Conservation (phyloP, 2,113 vertebrate species). For the Ailuropoda melanoleuca region DNA sequence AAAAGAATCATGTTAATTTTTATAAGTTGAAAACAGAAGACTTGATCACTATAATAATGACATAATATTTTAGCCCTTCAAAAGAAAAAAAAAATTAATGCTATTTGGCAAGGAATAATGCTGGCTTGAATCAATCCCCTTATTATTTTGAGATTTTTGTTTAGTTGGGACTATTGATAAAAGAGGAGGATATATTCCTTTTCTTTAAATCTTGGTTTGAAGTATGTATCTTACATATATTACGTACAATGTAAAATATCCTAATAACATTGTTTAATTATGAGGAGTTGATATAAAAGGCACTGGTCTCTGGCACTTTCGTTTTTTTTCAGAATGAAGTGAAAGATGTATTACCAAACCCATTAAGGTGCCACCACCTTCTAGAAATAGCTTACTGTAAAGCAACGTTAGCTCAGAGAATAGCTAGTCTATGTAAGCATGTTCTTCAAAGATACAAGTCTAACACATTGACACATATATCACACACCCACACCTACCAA, state of each 20-base stretch:
- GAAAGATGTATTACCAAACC: neutral
- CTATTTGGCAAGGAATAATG: neutral
- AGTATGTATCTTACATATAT: neutral
- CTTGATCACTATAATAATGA: neutral
- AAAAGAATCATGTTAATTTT: conserved; percentile 32
- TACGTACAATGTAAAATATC: neutral
- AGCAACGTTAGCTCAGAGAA: conserved; percentile 16
- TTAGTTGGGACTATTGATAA: neutral
- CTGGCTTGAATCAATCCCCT: neutral
- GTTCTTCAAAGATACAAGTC: conserved; percentile 63
- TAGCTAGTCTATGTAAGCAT: neutral
- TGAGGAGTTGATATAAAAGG: neutral
- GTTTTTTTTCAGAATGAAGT: conserved; percentile 36
- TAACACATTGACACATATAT: conserved; percentile 76
- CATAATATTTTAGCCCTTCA: neutral
- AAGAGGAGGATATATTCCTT: neutral
- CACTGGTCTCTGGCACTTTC: neutral
- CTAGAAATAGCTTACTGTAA: conserved; percentile 58
- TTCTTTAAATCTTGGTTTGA: neutral
- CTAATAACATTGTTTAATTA: neutral
- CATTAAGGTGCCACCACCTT: neutral
- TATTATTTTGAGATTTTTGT: conserved; percentile 7
- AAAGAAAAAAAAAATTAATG: neutral
- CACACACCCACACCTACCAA: conserved; percentile 76
- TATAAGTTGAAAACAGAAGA: conserved; percentile 17